Evolutionary conservation across 1,140 invertebrate genomes (phyloP), one percentile per base, ranked within the genome.

Genomic region (Diabrotica virgifera): DNA sequence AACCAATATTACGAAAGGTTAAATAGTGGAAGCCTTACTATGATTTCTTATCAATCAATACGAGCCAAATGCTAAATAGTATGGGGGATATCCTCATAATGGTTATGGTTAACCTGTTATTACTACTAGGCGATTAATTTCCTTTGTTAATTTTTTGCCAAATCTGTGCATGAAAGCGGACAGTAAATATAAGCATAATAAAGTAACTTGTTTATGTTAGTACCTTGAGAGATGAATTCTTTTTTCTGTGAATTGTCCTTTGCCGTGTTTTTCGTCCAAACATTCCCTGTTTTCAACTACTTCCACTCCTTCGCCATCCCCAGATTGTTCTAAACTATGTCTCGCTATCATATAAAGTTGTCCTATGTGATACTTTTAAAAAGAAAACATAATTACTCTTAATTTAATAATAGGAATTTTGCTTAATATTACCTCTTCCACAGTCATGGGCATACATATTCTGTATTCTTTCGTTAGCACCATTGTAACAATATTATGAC

Each of bases 291-390:
- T 96, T 61, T 90, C 89, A 12, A 96, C 84, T 1, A 96, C 92
- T 79, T 96, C 94, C 5, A 96, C 93, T n/a, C 94, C 94, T 80
- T 96, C 93, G 6, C 94, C 93, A 62, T 88, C 87, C 70, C 89
- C 89, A 8, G 93, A 94, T 74, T 97, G 93, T 74, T 96, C 94
- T 74, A 90, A 86, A 78, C 93, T 95, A 74, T 97, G 94, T 64
- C 93, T 87, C 5, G 94, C 93, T 74, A 96, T 96, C 94, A 96
- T 97, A 80, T 95, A 96, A 58, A 97, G 82, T 74, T 97, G 94
- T 0, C 94, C 94, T 76, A 96, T 89, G 59, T 86, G 87, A 80
- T 97, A 97, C 94, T 96, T 77, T 60, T 84, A 82, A 56, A 37
- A 62, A 68, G 0, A 59, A 13, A 38, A 11, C 8, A 6, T 38